Base-by-base conservation (phyloP, 1,140 invertebrate genomes). In the Drosophila nebulosa region DNA sequence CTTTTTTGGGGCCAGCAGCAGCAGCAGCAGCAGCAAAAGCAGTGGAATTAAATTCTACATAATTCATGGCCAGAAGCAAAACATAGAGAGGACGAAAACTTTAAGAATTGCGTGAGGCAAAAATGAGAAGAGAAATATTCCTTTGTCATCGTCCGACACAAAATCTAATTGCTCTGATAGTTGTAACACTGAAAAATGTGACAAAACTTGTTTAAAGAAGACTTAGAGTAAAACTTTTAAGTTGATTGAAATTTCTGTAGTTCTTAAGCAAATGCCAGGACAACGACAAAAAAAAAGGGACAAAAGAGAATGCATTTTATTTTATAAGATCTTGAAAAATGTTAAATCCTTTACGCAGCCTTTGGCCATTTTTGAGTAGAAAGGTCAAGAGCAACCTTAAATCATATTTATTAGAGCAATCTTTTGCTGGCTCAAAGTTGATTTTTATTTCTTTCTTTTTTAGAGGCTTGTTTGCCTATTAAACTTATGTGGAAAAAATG, bases 11-110 rank as follows among this genome's bases (percentile, higher is more conserved):
- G 42, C 53, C 35, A 53, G 10, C n/a, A n/a, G n/a, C n/a, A n/a
- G n/a, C n/a, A n/a, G n/a, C n/a, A 24, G 24, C 24, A 1, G 24
- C 24, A n/a, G 27, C 67, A 79, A 86, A 77, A 80, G 73, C 69
- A 64, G 56, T 71, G 21, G 81, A 68, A 86, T 85, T 85, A 86
- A 85, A 79, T 84, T 76, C 65, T 80, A 78, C 66, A 85, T 85
- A 78, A 85, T 85, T 84, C 76, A 84, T 77, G 64, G 73, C 32
- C 42, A 57, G 32, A 60, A 51, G 22, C 16, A 18, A 21, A 39
- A 53, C 16, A 32, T n/a, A n/a, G n/a, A n/a, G n/a, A n/a, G n/a
- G n/a, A n/a, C n/a, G 27, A 24, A 26, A 46, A 63, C 68, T 69
- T 85, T 69, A 84, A 46, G 39, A 46, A 79, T 62, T 62, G 55